Evolutionary conservation across 2,797 vertebrate genomes (phyloP).

Genomic region (Alca torda): DNA sequence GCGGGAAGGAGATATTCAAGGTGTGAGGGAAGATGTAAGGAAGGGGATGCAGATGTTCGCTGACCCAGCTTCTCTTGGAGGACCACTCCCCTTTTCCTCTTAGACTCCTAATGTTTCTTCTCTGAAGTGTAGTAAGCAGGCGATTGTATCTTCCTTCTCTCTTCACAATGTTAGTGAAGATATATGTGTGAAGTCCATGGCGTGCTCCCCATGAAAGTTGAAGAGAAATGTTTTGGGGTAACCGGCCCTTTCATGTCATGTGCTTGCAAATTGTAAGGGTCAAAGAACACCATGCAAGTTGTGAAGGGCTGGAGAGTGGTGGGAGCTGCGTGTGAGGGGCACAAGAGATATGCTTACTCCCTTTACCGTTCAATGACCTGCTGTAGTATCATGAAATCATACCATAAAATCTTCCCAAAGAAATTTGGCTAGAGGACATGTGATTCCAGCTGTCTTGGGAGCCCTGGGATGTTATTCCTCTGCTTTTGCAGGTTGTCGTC

Average conservation of each 20-base stretch:
- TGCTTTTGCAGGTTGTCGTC: no score
- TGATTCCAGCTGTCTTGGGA: no score
- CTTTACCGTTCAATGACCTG: not conserved
- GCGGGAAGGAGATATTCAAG: not conserved
- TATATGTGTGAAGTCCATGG: no score
- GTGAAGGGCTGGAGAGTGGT: not conserved
- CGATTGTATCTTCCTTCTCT: not conserved
- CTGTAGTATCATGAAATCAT: not conserved
- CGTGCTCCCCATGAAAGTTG: no score
- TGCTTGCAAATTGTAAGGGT: not conserved
- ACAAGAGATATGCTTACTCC: not conserved
- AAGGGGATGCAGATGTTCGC: not conserved
- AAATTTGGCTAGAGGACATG: no score
- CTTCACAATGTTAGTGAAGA: not conserved
- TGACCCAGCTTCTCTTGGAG: no score
- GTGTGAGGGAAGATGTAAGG: no score
- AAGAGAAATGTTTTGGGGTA: no score
- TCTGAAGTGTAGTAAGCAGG: not conserved
- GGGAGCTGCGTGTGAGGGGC: not conserved
- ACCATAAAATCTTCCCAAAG: no score
- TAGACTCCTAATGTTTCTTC: not conserved
- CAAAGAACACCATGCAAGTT: not conserved
- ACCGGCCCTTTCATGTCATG: not conserved
- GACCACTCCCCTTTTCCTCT: not conserved
- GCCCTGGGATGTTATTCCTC: no score